Conservation (phyloP, 2,797 vertebrate species). For the Myripristis jacobus region DNA sequence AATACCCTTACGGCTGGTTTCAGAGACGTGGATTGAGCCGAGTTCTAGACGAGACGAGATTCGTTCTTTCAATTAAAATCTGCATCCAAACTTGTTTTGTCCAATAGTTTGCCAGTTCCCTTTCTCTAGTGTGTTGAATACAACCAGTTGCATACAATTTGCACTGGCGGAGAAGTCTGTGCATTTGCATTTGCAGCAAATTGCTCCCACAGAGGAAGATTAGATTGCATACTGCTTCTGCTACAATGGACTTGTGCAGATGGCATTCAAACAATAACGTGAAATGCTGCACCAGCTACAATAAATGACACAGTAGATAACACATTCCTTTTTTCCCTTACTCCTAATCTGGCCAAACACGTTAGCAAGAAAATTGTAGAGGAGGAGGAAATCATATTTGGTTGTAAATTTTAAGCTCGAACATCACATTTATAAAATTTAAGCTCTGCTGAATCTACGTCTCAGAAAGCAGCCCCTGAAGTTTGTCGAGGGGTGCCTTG, state of each 20-base stretch:
- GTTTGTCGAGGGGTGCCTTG: conserved; percentile 59
- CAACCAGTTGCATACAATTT: conserved; percentile 45
- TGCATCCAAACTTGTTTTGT: conserved; percentile 38
- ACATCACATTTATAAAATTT: conserved; percentile 2
- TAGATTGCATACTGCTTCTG: conserved; percentile 23
- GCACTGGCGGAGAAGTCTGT: conserved; percentile 47
- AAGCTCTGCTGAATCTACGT: conserved; percentile 7
- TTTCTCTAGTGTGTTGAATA: conserved; percentile 41
- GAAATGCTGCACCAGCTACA: background rate
- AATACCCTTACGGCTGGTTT: conserved; percentile 53
- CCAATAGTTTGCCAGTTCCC: conserved; percentile 14
- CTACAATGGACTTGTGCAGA: conserved; percentile 15
- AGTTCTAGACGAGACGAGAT: conserved; percentile 38
- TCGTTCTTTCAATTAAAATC: conserved; percentile 44
- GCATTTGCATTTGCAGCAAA: conserved; percentile 42
- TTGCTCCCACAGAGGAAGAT: conserved; percentile 23
- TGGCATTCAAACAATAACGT: conserved; percentile 15
- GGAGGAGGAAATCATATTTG: background rate
- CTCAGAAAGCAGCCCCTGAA: conserved; percentile 40
- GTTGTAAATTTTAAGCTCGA: background rate
- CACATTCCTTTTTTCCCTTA: background rate
- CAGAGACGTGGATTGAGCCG: conserved; percentile 52
- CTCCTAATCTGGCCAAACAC: background rate
- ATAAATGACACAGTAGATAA: background rate
- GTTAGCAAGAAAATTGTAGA: conserved; percentile 3